Conservation (phyloP, 2,888 invertebrate genomes). For the Hyposoter dolosus region DNA sequence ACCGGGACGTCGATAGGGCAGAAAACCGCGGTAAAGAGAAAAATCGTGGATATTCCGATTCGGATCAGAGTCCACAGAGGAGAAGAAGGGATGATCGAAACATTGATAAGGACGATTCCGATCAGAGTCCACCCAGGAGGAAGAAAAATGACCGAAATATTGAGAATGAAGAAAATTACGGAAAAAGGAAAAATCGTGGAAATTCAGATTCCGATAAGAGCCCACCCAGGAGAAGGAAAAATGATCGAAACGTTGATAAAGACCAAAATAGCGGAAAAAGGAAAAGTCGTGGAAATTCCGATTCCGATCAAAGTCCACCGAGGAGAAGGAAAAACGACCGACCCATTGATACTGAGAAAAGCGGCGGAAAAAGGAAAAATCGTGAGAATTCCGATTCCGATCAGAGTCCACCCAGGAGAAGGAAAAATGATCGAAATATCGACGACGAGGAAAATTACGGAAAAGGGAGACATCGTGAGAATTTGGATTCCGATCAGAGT, state of each 20-base stretch:
- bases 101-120: constrained; percentile 13
- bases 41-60: constrained; percentile 22
- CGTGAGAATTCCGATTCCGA: constrained; percentile 65
- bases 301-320: constrained; percentile 68
- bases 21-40: neutral
- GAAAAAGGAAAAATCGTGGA: too few relatives aligned
- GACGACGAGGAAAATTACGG: constrained; percentile 20
- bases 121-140: too few relatives aligned
- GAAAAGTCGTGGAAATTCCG: neutral
- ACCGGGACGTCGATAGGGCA: neutral
- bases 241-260: too few relatives aligned
- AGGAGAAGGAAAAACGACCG: constrained; percentile 53
- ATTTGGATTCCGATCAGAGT: neutral
- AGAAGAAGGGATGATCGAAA: constrained; percentile 34
- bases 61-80: constrained; percentile 68
- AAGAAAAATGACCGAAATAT: too few relatives aligned
- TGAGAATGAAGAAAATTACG: too few relatives aligned
- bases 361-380: neutral
- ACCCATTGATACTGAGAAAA: constrained; percentile 23
- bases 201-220: too few relatives aligned
- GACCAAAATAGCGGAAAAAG: neutral
- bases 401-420: constrained; percentile 71
- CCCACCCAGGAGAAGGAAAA: too few relatives aligned
- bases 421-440: neutral
- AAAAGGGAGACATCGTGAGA: too few relatives aligned